phyloP scores from a whole-genome alignment of 1,140 invertebrate species.

The Drosophila mayri region DNA sequence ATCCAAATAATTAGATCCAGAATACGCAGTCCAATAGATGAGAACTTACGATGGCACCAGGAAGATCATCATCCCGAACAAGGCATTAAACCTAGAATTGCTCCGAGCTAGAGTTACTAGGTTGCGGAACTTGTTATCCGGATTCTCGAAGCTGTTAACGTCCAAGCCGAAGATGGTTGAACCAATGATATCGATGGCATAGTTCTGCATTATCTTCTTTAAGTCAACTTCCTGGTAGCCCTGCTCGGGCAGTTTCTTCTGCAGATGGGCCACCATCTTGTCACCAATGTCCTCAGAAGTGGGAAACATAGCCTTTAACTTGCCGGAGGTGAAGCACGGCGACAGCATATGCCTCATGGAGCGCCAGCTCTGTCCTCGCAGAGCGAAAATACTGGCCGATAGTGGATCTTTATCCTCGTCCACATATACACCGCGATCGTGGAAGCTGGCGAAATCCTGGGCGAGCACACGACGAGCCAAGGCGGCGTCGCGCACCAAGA shows the following conservation, averaged over 20 bases:
- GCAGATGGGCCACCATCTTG: slow-evolving; percentile 68
- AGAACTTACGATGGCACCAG: slow-evolving; percentile 68
- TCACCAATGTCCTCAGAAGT: slow-evolving; percentile 85
- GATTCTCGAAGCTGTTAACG: slow-evolving; percentile 70
- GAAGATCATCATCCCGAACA: slow-evolving; percentile 63
- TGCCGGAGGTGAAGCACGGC: slow-evolving; percentile 87
- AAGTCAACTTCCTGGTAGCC: slow-evolving; percentile 58
- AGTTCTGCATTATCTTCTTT: slow-evolving; percentile 60
- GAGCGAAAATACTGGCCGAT: slow-evolving; percentile 83
- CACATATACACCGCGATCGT: slow-evolving; percentile 82
- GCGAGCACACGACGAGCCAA: slow-evolving; percentile 85
- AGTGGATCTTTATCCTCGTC: slow-evolving; percentile 81
- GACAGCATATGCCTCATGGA: slow-evolving; percentile 86
- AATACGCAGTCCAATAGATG: rapidly evolving
- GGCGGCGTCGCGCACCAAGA: slow-evolving; percentile 85
- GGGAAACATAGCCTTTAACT: slow-evolving; percentile 86
- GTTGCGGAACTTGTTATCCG: slow-evolving; percentile 66
- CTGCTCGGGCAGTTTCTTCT: slow-evolving; percentile 52
- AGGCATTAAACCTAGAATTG: slow-evolving; percentile 14
- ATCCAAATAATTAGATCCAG: neutral
- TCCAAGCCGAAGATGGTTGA: slow-evolving; percentile 77
- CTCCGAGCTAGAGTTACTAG: slow-evolving; percentile 27
- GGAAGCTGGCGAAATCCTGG: slow-evolving; percentile 85
- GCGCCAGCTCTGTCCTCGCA: slow-evolving; percentile 86
- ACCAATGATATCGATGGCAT: slow-evolving; percentile 76